Base-by-base conservation (phyloP, 2,113 vertebrate species). In the Anser brachyrhynchus region DNA sequence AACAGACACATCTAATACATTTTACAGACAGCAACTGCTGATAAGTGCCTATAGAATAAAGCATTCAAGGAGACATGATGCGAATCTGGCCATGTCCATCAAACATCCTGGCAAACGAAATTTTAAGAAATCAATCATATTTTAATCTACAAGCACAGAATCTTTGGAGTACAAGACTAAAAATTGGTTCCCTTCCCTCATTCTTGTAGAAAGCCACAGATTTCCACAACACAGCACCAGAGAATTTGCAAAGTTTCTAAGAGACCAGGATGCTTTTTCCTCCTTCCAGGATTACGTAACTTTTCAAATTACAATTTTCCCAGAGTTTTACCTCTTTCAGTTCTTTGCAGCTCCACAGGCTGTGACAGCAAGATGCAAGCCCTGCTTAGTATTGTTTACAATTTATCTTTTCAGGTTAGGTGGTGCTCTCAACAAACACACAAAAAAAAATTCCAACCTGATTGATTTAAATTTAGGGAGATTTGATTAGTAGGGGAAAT, bases 1-100 rank as follows among this genome's bases (percentile, higher is more conserved):
- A 97, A 97, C 91, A 94, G 93, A 87, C 81, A 87, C 82, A 71
- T 69, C 74, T 85, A 90, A 95, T 90, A 86, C 67, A 87, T 94
- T 94, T 96, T 83, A 92, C 18, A 91, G 87, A 92, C 46, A 93
- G 87, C 80, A 92, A 92, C 92, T 95, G 84, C 89, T 95, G 94
- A 81, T 95, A 97, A 98, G 78, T 75, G 58, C 79, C 96, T 76
- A 75, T 44, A 65, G 92, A 95, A 72, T 88, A 69, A 96, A 84
- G 78, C 86, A 66, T 74, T 93, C 81, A 81, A 87, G 82, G 74
- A 96, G 84, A 95, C 20, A 52, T 37, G 76, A 83, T 95, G 41
- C 67, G 89, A 97, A 89, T 82, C 87, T 90, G 78, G 77, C 55
- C 76, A 92, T 77, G 78, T 59, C 89, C 94, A 84, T 93, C 91